These are phyloP conservation scores for Aporophyla nigra DNA, from an alignment of 2,888 invertebrate genomes.

Conservation along the genomic window DNA sequence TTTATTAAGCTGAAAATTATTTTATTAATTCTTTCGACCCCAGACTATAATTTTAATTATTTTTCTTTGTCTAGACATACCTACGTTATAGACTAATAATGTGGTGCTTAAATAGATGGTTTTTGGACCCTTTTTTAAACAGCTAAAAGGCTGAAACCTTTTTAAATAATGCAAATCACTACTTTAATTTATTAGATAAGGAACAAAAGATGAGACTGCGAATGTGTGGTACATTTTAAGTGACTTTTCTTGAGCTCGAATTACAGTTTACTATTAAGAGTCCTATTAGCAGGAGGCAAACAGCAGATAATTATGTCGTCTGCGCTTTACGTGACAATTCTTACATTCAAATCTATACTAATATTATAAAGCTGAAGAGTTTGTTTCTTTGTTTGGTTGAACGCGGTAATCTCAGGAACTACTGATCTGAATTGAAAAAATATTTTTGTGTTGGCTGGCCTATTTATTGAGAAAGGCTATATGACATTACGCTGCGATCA, in stretches of 20 bases:
- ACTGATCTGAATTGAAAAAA: too few relatives aligned
- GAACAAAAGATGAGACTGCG: background rate
- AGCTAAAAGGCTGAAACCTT: constrained; percentile 42
- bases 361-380: background rate
- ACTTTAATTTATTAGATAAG: constrained; percentile 29
- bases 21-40: constrained; percentile 63
- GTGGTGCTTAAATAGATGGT: constrained; percentile 63
- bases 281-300: background rate
- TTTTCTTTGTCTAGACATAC: constrained; percentile 59
- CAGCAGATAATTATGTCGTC: background rate
- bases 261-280: background rate
- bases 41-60: constrained; percentile 63
- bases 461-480: too few relatives aligned
- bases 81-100: constrained; percentile 62
- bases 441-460: too few relatives aligned
- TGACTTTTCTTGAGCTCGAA: background rate
- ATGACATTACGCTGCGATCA: too few relatives aligned
- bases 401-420: too few relatives aligned
- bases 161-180: constrained; percentile 49
- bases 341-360: constrained; percentile 2
- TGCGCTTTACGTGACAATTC: background rate
- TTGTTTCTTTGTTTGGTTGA: too few relatives aligned
- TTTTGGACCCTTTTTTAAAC: constrained; percentile 45
- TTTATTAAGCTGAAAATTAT: constrained; percentile 50
- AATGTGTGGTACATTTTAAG: background rate